A percentile compares a stretch with the other conserved stretches of the same genome.
These are phyloP conservation scores for Drosophila koepferae DNA, from an alignment of 2,888 invertebrate species.

Conservation along the genomic window DNA sequence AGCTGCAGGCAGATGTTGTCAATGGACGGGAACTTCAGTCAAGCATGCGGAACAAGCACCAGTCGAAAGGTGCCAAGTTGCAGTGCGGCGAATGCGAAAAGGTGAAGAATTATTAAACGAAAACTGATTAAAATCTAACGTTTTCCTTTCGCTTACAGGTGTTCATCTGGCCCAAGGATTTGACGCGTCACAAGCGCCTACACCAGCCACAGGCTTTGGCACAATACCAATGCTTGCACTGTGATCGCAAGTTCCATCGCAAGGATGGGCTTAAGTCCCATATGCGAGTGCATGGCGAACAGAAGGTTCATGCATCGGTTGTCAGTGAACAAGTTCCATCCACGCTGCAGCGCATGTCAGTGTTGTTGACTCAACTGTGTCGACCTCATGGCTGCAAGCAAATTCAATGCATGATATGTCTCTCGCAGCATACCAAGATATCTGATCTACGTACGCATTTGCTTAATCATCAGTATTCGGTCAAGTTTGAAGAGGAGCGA, in stretches of 20 bases:
- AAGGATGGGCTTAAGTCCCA: conserved; percentile 88
- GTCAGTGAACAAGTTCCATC: conserved; percentile 1
- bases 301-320: conserved; percentile 15
- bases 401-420: conserved; percentile 84
- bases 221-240: conserved; percentile 87
- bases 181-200: conserved; percentile 88
- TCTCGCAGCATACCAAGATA: conserved; percentile 80
- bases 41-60: conserved; percentile 61
- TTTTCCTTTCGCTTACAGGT: conserved; percentile 51
- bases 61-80: conserved; percentile 82
- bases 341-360: background rate
- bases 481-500: conserved; percentile 51
- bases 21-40: background rate
- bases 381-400: conserved; percentile 83
- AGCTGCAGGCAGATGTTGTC: background rate
- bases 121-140: background rate
- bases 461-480: conserved; percentile 64
- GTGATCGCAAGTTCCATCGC: conserved; percentile 87
- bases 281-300: conserved; percentile 86
- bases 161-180: conserved; percentile 88
- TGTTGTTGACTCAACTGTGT: conserved; percentile 64
- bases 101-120: conserved; percentile 50
- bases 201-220: conserved; percentile 86
- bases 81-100: conserved; percentile 88
- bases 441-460: conserved; percentile 80